These are phyloP conservation scores for Scrobipalpa costella DNA, from an alignment of 2,888 invertebrate species.

Conservation along the genomic window DNA sequence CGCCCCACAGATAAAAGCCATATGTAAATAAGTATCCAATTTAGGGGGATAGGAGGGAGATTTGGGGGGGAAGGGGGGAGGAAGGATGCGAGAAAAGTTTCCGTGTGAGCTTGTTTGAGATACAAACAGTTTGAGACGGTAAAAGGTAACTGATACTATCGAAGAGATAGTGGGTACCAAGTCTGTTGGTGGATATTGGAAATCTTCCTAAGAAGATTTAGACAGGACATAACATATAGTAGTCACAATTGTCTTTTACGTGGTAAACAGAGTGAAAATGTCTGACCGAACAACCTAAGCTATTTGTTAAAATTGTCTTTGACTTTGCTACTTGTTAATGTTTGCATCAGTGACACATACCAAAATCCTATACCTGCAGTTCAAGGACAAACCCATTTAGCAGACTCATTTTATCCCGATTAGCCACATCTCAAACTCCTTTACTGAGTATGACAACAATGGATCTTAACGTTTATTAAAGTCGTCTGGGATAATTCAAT, in stretches of 20 bases:
- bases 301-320: no score
- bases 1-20: slow-evolving; percentile 25
- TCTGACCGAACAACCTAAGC: no score
- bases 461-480: neutral
- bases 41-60: neutral
- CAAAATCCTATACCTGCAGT: no score
- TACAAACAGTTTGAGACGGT: neutral
- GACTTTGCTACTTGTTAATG: no score
- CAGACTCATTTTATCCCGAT: no score
- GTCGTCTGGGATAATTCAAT: neutral
- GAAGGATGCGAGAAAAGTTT: neutral
- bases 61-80: neutral
- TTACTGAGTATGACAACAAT: neutral
- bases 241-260: no score
- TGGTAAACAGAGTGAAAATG: no score
- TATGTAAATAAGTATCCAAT: slow-evolving; percentile 29
- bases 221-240: no score
- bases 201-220: no score
- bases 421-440: neutral
- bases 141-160: neutral
- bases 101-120: neutral
- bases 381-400: no score
- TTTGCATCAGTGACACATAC: no score
- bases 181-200: no score
- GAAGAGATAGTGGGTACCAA: neutral